phyloP scores from a whole-genome alignment of 2,113 vertebrate species.

The Sakesphorus luctuosus region DNA sequence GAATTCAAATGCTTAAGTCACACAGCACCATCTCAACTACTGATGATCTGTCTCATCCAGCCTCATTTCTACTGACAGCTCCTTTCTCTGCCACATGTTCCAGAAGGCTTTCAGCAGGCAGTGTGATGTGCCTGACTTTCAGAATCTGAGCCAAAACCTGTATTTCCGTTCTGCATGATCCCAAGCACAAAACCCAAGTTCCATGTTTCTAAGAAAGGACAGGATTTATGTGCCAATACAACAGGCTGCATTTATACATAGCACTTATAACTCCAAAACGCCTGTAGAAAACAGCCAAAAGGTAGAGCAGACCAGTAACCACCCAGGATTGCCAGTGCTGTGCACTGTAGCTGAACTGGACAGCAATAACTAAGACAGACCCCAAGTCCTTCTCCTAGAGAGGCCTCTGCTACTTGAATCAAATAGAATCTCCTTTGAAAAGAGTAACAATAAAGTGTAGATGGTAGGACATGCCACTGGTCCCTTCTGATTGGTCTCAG shows the following conservation, averaged over 20 bases:
- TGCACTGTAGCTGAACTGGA: background rate
- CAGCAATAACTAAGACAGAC: background rate
- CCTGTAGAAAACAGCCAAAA: background rate
- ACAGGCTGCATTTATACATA: background rate
- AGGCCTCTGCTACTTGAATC: background rate
- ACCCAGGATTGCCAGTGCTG: background rate
- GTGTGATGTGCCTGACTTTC: background rate
- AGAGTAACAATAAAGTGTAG: background rate
- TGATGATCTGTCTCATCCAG: background rate
- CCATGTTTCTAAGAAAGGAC: background rate
- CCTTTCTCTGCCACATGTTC: background rate
- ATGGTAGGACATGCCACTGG: background rate
- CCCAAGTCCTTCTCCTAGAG: background rate
- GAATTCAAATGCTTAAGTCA: background rate
- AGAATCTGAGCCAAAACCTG: background rate
- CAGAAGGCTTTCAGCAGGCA: background rate
- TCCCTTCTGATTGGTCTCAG: background rate
- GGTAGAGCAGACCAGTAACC: background rate
- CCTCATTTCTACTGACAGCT: background rate
- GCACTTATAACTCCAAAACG: background rate
- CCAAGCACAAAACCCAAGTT: background rate
- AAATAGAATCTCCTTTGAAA: background rate
- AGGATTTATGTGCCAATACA: background rate
- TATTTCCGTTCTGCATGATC: background rate
- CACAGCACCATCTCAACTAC: background rate